Evolutionary conservation across 2,888 invertebrate genomes (phyloP), one percentile per base, ranked within the genome.

Genomic region (Prionchulus punctatus): DNA sequence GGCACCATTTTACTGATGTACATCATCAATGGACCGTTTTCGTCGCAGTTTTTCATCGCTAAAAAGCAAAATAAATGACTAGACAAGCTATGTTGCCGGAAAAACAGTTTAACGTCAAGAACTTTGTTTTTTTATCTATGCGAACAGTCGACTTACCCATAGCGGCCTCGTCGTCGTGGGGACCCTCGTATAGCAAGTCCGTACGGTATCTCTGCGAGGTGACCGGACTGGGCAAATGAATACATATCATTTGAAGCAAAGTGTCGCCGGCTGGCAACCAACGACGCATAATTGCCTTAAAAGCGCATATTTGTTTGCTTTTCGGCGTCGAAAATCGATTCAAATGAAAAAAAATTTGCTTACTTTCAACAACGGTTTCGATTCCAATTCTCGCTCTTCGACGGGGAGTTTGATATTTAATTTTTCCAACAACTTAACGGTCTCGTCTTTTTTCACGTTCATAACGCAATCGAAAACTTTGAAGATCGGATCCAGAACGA

Each of bases 1-100:
- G 98, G 98, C 73, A 99, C 98, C 98, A 99, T 99, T 78, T 99
- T 99, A 53, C 92, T 92, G 64, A 99, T 81, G 81, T 99, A 99
- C 98, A 99, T 99, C 94, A 99, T 98, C 58, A 99, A 80, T 21
- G 94, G 96, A 47, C 86, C 98, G 65, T 89, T 85, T 18, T 96
- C 85, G 76, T 99, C 91, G 72, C 98, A 99, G 71, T 72, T 85
- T 82, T 86, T 77, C 61, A 78, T 72, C 53, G 73, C 78, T 71
- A 64, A 4, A 71, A 67, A n/a, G n/a, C n/a, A n/a, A n/a, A n/a
- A n/a, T n/a, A n/a, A n/a, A n/a, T n/a, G n/a, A n/a, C n/a, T n/a
- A n/a, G n/a, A n/a, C n/a, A n/a, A n/a, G n/a, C n/a, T n/a, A n/a
- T n/a, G n/a, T 53, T 23, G 12, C 47, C 7, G 3, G 25, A 56